phyloP scores from a whole-genome alignment of 2,113 vertebrate genomes.

The Arothron firmamentum region DNA sequence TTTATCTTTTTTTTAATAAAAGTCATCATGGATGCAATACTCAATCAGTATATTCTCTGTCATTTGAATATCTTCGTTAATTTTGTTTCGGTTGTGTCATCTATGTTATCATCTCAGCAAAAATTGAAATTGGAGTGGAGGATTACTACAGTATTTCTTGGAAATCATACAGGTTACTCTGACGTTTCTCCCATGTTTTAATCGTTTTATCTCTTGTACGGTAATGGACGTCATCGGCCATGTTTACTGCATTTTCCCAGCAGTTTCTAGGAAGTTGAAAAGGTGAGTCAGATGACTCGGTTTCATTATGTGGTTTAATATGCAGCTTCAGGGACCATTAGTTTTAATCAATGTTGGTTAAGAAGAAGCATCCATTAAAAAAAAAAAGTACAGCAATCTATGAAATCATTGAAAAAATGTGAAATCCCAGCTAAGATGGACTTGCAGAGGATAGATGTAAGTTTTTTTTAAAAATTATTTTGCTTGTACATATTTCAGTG shows the following conservation, averaged over 20 bases:
- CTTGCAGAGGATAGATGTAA: no score
- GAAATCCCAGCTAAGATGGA: no score
- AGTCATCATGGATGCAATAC: background rate
- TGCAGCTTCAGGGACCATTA: constrained; percentile 7
- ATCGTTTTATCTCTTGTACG: background rate
- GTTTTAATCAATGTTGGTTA: background rate
- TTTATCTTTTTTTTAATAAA: background rate
- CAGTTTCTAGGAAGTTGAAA: background rate
- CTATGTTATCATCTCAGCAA: no score
- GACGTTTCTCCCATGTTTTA: background rate
- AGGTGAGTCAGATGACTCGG: background rate
- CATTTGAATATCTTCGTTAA: no score
- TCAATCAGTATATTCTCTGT: background rate
- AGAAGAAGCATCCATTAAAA: background rate
- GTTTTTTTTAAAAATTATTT: no score
- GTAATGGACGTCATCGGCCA: constrained; percentile 1
- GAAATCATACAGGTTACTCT: background rate
- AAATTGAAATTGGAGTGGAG: no score
- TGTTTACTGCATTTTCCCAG: constrained; percentile 5
- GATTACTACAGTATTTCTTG: background rate
- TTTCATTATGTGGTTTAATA: background rate
- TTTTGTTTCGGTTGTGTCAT: no score
- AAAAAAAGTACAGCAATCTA: no score
- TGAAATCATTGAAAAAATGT: no score
- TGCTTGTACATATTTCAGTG: no score